Conservation (phyloP, 2,888 invertebrate species). For the Leptinotarsa juncta region DNA sequence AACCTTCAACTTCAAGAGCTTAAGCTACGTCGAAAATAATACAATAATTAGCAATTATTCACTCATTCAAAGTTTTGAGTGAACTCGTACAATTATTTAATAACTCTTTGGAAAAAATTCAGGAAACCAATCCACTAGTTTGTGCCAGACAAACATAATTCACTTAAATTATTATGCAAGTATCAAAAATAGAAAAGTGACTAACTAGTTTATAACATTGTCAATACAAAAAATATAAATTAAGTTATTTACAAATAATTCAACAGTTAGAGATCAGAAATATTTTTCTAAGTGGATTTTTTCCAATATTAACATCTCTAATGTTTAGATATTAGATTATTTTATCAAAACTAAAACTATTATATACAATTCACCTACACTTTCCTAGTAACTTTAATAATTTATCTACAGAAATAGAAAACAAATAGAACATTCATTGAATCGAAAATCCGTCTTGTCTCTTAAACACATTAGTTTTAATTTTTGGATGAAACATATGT, state of each 20-base stretch:
- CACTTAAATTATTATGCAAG: conserved; percentile 34
- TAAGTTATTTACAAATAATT: conserved; percentile 20
- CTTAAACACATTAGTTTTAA: not conserved
- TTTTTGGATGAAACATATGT: not conserved
- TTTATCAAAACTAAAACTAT: conserved; percentile 38
- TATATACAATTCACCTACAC: conserved; percentile 36
- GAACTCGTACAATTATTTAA: not conserved
- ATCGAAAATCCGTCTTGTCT: not conserved
- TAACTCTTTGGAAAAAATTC: not conserved
- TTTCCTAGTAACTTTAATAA: conserved; percentile 22
- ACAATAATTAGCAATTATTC: not conserved
- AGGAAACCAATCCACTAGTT: not conserved
- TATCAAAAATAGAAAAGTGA: conserved; percentile 44
- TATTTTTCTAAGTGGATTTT: conserved; percentile 18
- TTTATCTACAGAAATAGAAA: conserved; percentile 16
- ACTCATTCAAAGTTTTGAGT: not conserved
- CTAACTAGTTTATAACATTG: conserved; percentile 35
- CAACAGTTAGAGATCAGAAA: conserved; percentile 10
- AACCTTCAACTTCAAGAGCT: not conserved
- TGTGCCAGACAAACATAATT: conserved; percentile 33
- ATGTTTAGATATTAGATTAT: conserved; percentile 9
- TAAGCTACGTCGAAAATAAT: not conserved
- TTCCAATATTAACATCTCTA: conserved; percentile 9
- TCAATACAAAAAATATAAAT: conserved; percentile 39
- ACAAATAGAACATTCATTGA: conserved; percentile 26